Evolutionary conservation across 2,113 vertebrate species (phyloP).

Genomic region (Archilochus colubris): DNA sequence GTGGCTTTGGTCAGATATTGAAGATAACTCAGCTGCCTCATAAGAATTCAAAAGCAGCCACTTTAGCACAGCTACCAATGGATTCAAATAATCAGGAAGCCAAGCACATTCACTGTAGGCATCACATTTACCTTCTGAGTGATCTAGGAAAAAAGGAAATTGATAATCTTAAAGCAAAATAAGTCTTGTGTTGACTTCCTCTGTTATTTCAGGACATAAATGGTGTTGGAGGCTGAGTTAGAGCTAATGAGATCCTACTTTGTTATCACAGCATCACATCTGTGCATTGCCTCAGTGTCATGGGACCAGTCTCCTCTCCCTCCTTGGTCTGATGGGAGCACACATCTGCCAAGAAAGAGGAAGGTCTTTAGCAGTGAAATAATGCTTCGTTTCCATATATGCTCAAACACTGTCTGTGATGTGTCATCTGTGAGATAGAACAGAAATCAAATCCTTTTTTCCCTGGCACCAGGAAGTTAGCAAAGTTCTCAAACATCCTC

Average conservation of each 20-base stretch:
- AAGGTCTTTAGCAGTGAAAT: background rate
- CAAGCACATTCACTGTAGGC: background rate
- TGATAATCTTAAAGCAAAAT: background rate
- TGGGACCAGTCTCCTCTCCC: background rate
- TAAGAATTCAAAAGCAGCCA: background rate
- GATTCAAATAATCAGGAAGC: background rate
- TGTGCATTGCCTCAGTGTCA: background rate
- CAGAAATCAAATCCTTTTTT: background rate
- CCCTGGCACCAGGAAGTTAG: background rate
- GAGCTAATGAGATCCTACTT: background rate
- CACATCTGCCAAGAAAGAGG: background rate
- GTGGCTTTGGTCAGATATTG: too few relatives aligned
- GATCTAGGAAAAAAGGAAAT: background rate
- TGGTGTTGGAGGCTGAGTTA: background rate
- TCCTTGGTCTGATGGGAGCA: background rate
- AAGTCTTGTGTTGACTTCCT: background rate
- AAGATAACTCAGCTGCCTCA: background rate
- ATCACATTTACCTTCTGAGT: background rate
- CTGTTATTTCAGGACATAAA: background rate
- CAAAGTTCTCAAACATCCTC: background rate
- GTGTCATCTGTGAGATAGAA: background rate
- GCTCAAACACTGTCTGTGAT: background rate
- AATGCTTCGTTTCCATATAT: background rate
- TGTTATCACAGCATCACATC: too few relatives aligned
- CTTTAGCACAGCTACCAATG: background rate